Conservation (phyloP, 2,797 vertebrate genomes). For the Pseudomugil tenellus region DNA sequence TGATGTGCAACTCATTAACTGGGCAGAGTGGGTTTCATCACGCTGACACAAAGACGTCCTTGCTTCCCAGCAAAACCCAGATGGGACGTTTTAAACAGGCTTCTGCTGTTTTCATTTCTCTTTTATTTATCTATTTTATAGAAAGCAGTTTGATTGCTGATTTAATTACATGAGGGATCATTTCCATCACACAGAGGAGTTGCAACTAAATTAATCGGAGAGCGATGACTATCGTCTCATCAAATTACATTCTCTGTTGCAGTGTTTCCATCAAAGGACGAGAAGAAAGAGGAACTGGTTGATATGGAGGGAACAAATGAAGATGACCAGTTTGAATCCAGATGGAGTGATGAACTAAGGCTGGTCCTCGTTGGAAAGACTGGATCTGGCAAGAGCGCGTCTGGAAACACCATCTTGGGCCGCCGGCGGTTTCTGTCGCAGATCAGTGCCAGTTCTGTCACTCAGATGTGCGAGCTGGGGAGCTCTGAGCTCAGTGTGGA, state of each 20-base stretch:
- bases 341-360: conserved; percentile 68
- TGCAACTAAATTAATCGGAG: neutral
- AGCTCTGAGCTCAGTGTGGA: conserved; percentile 44
- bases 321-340: conserved; percentile 23
- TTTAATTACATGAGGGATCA: neutral
- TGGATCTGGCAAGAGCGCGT: conserved; percentile 82
- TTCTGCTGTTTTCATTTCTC: neutral
- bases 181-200: neutral
- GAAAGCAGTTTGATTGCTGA: neutral
- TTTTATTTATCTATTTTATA: neutral
- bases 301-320: conserved; percentile 31
- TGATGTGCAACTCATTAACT: neutral
- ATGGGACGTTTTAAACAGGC: neutral
- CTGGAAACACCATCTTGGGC: conserved; percentile 85
- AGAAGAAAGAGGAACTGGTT: conserved; percentile 10
- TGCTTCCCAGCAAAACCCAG: neutral
- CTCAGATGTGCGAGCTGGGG: conserved; percentile 70
- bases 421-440: conserved; percentile 72
- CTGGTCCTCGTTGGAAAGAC: conserved; percentile 83
- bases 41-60: neutral
- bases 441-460: conserved; percentile 78
- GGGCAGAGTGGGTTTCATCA: neutral
- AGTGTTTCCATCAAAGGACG: conserved; percentile 20
- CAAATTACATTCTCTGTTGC: conserved; percentile 10
- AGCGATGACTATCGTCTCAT: neutral